Evolutionary conservation across 2,113 vertebrate genomes (phyloP), one percentile per base, ranked within the genome.

Genomic region (Struthio camelus): DNA sequence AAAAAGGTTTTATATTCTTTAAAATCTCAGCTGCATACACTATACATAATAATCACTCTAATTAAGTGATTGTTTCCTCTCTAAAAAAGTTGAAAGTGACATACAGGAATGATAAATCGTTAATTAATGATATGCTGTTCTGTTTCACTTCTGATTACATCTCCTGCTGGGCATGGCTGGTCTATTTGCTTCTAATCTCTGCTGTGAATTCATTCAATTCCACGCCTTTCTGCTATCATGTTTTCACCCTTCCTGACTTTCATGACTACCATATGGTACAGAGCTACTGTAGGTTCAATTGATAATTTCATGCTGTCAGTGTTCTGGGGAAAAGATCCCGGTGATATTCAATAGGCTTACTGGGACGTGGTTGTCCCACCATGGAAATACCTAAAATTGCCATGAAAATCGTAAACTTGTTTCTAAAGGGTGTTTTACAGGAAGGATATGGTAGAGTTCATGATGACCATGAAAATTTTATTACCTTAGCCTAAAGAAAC

Each of bases 21-120:
- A 71, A 92, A 46, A 85, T 94, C 65, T 96, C n/a, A 83, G 50
- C 85, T 95, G 80, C 73, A 86, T 91, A 77, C 22, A 61, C 27
- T 91, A 85, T 93, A 96, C 58, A 78, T 90, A 69, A 94, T 90
- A 96, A 97, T 90, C 90, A 83, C 89, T 88, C 72, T 94, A 97
- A 97, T 96, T 97, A 96, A 93, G 95, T 90, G 89, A 85, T 95
- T 97, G 96, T 97, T 89, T 96, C 53, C 62, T 87, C 23, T 93
- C 77, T 67, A 34, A 77, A 87, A 92, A 97, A 87, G 71, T 69
- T 86, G 56, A 95, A 95, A 85, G 72, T 87, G 17, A 78, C 87
- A 95, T 34, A 91, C 50, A 95, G 92, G 66, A 93, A 92, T 95
- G 53, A 89, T 90, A 96, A 97, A 95, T 95, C 2, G 8, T 91